Evolutionary conservation across 2,888 invertebrate genomes (phyloP), one percentile per base, ranked within the genome.

Genomic region (Phanerotoma sp.): DNA sequence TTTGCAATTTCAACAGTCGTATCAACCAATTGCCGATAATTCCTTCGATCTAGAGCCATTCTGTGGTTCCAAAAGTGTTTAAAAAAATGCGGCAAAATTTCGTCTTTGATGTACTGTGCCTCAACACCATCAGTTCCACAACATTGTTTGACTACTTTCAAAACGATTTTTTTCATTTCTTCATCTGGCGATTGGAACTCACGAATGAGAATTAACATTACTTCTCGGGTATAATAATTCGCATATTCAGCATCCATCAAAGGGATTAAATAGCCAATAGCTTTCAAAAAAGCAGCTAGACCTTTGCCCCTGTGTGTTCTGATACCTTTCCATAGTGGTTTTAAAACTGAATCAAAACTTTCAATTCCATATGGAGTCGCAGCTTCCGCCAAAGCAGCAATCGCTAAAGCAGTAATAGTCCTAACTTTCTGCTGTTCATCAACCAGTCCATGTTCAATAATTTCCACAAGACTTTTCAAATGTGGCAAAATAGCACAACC

Each of bases 181-280:
- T 99, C 99, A 78, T 99, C 99, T 1, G 99, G 99, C 54, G 98
- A 98, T 79, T 97, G 97, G 79, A 99, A 99, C 82, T 99, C 99
- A 79, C 99, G 86, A 69, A 99, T 98, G 21, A 99, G 83, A 78
- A 99, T 99, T 79, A 96, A 81, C 96, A 96, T 96, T 76, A 97
- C 99, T 88, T 99, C 99, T 66, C 97, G 85, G 1, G 99, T 99
- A 75, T 99, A 99, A 78, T 99, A 99, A 79, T 97, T 98, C 1
- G 99, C 99, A 73, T 99, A 99, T 79, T 99, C 99, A 53, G 97
- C 97, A 73, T 99, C 99, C 99, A 99, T 99, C 59, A 99, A 84
- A 0, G 99, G 99, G 67, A 99, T 99, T 48, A 99, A 83, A 76
- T 98, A 99, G 61, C 99, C 99, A 77, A 99, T 99, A 44, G 99